Conservation (phyloP, 2,888 invertebrate species). For the Calameuta pallipes region DNA sequence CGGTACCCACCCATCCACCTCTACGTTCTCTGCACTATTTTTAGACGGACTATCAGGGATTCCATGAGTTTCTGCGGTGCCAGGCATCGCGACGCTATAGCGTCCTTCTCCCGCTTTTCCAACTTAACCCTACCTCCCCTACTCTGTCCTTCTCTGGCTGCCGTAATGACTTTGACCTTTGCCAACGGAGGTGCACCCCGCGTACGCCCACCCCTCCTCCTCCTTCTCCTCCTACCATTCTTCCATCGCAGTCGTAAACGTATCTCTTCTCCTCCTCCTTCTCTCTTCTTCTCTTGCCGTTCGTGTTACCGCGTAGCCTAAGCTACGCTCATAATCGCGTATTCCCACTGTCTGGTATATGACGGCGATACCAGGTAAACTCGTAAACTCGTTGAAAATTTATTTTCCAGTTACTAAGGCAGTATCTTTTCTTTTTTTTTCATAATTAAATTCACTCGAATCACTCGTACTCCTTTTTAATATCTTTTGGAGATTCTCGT, state of each 20-base stretch:
- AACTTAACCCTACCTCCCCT: constrained; percentile 13
- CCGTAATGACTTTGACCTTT: constrained; percentile 49
- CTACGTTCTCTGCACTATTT: constrained; percentile 38
- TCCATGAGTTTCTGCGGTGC: constrained; percentile 11
- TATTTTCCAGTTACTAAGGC: too few species aligned
- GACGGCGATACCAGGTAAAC: not conserved
- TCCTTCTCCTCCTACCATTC: constrained; percentile 7
- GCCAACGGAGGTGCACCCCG: constrained; percentile 15
- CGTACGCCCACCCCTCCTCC: too few species aligned
- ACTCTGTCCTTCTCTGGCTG: constrained; percentile 16
- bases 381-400: too few species aligned
- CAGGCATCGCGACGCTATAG: constrained; percentile 1
- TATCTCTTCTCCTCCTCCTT: constrained; percentile 10
- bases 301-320: not conserved
- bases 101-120: constrained; percentile 13
- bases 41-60: constrained; percentile 32
- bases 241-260: not conserved
- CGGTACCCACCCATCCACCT: constrained; percentile 27
- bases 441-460: too few species aligned
- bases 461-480: too few species aligned
- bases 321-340: constrained; percentile 5
- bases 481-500: too few species aligned
- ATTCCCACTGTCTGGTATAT: constrained; percentile 4
- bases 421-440: too few species aligned
- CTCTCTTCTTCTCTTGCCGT: not conserved